A percentile compares a stretch with the other conserved stretches of the same genome.
Conservation (phyloP, 2,888 invertebrate genomes). For the Ellobium chinense region DNA sequence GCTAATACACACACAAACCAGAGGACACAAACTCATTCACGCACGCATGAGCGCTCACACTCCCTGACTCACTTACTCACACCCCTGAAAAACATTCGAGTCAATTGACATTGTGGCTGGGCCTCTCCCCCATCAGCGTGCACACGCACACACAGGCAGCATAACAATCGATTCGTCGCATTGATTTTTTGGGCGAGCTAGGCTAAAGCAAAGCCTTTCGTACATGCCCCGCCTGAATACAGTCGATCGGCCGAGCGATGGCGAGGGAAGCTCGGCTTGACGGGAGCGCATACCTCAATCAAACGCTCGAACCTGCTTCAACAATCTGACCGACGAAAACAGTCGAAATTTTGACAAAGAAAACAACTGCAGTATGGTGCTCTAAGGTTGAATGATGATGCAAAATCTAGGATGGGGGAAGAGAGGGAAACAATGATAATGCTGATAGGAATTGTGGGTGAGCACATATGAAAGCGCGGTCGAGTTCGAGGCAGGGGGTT, state of each 20-base stretch:
- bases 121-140: neutral
- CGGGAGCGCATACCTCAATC: too few relatives aligned
- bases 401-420: neutral
- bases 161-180: constrained; percentile 14
- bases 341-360: too few relatives aligned
- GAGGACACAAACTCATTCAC: neutral
- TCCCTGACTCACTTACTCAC: neutral
- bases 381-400: neutral
- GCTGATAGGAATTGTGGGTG: constrained; percentile 19
- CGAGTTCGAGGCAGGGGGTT: neutral
- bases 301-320: too few relatives aligned
- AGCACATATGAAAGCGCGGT: neutral
- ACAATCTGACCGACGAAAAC: too few relatives aligned
- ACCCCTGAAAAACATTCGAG: neutral
- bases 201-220: neutral
- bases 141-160: constrained; percentile 26
- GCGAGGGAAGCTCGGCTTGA: neutral
- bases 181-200: constrained; percentile 9
- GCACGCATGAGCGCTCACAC: neutral
- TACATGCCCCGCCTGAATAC: neutral
- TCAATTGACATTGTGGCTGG: neutral
- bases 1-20: too few relatives aligned
- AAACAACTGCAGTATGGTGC: too few relatives aligned
- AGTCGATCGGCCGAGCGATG: neutral
- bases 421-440: neutral